Evolutionary conservation across 2,797 vertebrate genomes (phyloP).

Genomic region (Silurus lanzhouensis): DNA sequence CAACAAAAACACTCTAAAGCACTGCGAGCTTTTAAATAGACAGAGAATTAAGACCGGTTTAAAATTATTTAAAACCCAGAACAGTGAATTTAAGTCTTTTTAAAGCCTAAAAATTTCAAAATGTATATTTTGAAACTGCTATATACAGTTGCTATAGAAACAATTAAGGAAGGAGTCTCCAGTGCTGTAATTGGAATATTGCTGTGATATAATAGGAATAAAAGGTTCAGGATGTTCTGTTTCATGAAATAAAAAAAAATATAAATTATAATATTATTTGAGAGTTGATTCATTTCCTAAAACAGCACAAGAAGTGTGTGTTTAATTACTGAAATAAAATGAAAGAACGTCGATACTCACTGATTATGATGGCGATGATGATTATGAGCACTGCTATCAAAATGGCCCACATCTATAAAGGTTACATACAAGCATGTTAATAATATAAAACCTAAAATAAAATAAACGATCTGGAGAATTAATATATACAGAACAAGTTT

Average conservation of each 20-base stretch:
- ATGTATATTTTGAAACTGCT: no score
- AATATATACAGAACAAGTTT: background rate
- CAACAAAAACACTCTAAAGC: no score
- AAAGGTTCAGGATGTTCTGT: background rate
- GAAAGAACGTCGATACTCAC: constrained; percentile 48
- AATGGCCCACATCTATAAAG: constrained; percentile 64
- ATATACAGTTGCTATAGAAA: no score
- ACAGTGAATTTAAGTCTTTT: no score
- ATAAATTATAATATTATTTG: no score
- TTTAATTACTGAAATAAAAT: background rate
- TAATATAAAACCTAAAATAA: background rate
- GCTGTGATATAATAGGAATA: background rate
- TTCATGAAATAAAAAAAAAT: background rate
- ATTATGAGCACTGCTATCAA: constrained; percentile 62
- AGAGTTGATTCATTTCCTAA: background rate
- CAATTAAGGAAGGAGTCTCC: background rate
- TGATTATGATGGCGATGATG: constrained; percentile 59
- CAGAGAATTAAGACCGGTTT: no score
- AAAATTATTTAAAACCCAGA: no score
- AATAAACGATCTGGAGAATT: background rate
- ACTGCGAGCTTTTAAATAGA: no score
- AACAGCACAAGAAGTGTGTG: background rate
- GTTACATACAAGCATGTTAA: background rate
- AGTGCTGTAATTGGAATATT: background rate
- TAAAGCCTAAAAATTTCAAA: no score